Base-by-base conservation (phyloP, 1,140 invertebrate species). In the Hermatobates lingyangjiaoensis region DNA sequence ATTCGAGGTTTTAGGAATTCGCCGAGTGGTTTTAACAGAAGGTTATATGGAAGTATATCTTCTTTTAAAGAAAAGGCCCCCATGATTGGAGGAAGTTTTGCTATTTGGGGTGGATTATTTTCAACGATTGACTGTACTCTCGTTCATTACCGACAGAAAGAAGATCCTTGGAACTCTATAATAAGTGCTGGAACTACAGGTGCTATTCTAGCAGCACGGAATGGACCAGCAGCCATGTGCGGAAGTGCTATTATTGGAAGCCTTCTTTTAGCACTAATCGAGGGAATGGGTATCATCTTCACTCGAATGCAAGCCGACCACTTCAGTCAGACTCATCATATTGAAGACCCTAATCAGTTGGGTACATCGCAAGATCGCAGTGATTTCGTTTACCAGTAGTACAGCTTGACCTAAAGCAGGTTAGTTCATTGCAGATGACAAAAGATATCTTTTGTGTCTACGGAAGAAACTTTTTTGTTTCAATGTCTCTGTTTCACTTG, bases 141-240 rank as follows among this genome's bases (percentile, higher is more conserved):
- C 54, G 88, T 96, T 15, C 87, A 93, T 63, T 72, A 97, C 50
- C 70, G 93, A n/a, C 54, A 94, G 67, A 98, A 98, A 64, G 95
- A 98, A 75, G 92, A 96, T 68, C 91, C 91, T 0, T 96, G 90
- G 89, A 97, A 92, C 68, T 95, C 91, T 0, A 98, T 99, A 38
- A 88, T 90, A 51, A 95, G 90, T 71, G 94, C 93, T 5, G 91
- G 90, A 7, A 74, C 87, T 0, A 97, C 94, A 40, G 94, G 94
- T 44, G 94, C 87, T 40, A 86, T 98, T 59, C 69, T 98, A 54
- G 87, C 94, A 27, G 86, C 93, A 7, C 76, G 95, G 75, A 93
- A 87, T 73, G 95, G 95, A 25, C 61, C 80, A 15, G 82, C 80
- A 47, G 85, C 91, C 0, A 98, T 98, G 90, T 77, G 85, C 53